These are phyloP conservation scores for Melikaiella ostensackeni DNA, from an alignment of 2,888 invertebrate species.

Conservation along the genomic window DNA sequence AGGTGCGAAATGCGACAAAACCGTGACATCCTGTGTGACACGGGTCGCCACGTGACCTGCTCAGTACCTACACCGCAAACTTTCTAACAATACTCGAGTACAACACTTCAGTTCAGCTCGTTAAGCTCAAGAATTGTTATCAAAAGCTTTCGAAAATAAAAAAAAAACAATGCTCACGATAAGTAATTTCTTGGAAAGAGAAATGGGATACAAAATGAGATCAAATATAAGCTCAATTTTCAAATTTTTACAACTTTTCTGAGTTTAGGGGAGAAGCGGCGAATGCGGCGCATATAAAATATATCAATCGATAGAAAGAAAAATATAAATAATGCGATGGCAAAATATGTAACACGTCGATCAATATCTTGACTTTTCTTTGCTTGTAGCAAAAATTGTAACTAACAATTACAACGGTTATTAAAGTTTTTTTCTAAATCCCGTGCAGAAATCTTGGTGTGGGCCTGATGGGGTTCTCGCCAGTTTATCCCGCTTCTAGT, in stretches of 20 bases:
- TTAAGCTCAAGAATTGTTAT: not conserved
- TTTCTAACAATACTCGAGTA: slow-evolving; percentile 43
- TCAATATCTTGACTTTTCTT: too few relatives aligned
- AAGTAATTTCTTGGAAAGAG: not conserved
- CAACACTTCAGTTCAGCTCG: slow-evolving; percentile 24
- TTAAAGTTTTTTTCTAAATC: too few relatives aligned
- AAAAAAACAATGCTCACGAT: not conserved
- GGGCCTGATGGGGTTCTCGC: too few relatives aligned
- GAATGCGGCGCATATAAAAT: too few relatives aligned
- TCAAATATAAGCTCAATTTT: not conserved
- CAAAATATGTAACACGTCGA: too few relatives aligned
- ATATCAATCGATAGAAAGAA: too few relatives aligned
- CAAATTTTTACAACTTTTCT: not conserved
- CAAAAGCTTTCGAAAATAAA: not conserved
- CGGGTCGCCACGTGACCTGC: slow-evolving; percentile 72
- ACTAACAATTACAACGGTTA: too few relatives aligned
- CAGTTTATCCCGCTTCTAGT: too few relatives aligned
- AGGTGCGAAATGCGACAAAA: slow-evolving; percentile 72
- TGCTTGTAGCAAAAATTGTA: too few relatives aligned
- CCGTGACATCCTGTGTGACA: slow-evolving; percentile 71
- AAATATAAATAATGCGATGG: too few relatives aligned
- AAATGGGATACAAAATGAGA: not conserved
- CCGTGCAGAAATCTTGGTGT: too few relatives aligned
- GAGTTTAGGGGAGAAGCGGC: too few relatives aligned
- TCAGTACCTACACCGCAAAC: slow-evolving; percentile 58